Evolutionary conservation across 1,140 invertebrate genomes (phyloP).

Genomic region (Rhagoletis pomonella): DNA sequence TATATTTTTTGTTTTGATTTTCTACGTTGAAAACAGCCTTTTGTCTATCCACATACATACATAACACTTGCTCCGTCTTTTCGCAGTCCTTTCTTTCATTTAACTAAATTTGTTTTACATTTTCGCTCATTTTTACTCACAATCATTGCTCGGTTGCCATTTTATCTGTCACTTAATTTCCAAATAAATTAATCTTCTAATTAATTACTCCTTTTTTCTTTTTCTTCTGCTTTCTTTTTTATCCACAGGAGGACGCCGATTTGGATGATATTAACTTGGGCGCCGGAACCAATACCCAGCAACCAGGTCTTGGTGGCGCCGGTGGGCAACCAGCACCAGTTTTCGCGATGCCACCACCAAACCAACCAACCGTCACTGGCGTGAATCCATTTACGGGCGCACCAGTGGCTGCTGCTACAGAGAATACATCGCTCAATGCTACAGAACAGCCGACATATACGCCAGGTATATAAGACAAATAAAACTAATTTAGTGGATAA

Average conservation of each 20-base stretch:
- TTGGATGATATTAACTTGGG: slow-evolving; percentile 72
- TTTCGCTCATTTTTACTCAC: background rate
- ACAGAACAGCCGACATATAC: slow-evolving; percentile 77
- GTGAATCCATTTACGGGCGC: slow-evolving; percentile 73
- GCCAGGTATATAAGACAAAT: slow-evolving; percentile 74
- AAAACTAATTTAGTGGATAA: slow-evolving; percentile 46
- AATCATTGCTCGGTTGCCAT: background rate
- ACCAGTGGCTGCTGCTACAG: slow-evolving; percentile 71
- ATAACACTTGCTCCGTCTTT: too few species aligned
- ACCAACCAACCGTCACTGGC: slow-evolving; percentile 61
- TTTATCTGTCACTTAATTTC: background rate
- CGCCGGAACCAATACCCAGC: slow-evolving; percentile 73
- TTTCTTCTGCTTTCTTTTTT: background rate
- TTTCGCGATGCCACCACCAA: slow-evolving; percentile 75
- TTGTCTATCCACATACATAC: background rate
- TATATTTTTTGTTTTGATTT: too few species aligned
- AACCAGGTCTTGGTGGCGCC: slow-evolving; percentile 68
- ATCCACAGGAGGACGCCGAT: slow-evolving; percentile 75
- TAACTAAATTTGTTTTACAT: background rate
- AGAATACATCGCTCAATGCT: slow-evolving; percentile 76
- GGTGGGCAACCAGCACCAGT: slow-evolving; percentile 70
- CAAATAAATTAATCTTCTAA: background rate
- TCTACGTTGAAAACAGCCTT: too few species aligned
- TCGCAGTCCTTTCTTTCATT: background rate
- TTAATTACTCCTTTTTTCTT: background rate